Evolutionary conservation across 1,140 invertebrate species (phyloP), one percentile per base, ranked within the genome.

Genomic region (Meloidogyne chitwoodi): DNA sequence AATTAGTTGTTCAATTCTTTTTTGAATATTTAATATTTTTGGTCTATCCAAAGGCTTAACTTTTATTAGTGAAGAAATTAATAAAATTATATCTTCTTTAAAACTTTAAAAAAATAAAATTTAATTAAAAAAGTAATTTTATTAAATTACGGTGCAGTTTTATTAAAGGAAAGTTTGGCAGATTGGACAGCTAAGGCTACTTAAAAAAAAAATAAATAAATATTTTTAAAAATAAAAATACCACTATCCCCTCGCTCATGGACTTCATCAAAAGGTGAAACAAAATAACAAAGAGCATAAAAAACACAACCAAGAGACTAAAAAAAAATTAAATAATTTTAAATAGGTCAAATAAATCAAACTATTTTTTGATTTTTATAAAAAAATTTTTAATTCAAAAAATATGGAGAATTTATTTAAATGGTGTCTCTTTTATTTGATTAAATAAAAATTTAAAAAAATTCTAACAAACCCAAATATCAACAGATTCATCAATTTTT

Each of bases 221-320:
- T 12, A 68, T 19, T 62, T n/a, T 24, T 19, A 41, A 41, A 41
- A 56, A n/a, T n/a, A 6, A 8, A 56, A 38, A 8, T 38, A 56
- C 48, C 48, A 24, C 77, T 80, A 64, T 78, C 77, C 14, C 77
- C 77, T 14, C 77, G 29, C 19, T 78, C 77, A 41, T 78, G 70
- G 10, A 78, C 77, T 29, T 56, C 77, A 64, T 78, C 77, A 71
- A 80, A 78, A 6, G 77, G 77, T 8, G 77, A 78, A 27, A 22
- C 22, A 38, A 78, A 78, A 63, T 80, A 78, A 26, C 67, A 70
- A 14, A 78, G 68, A n/a, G 77, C 77, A 68, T 79, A 78, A 0
- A 78, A 29, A 22, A 78, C 77, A 80, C 77, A 78, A 38, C 77
- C 77, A 19, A 78, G 77, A 24, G 77, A 78, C 77, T 78, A 71